phyloP scores from a whole-genome alignment of 2,797 vertebrate species.

The Neomorphus geoffroyi region DNA sequence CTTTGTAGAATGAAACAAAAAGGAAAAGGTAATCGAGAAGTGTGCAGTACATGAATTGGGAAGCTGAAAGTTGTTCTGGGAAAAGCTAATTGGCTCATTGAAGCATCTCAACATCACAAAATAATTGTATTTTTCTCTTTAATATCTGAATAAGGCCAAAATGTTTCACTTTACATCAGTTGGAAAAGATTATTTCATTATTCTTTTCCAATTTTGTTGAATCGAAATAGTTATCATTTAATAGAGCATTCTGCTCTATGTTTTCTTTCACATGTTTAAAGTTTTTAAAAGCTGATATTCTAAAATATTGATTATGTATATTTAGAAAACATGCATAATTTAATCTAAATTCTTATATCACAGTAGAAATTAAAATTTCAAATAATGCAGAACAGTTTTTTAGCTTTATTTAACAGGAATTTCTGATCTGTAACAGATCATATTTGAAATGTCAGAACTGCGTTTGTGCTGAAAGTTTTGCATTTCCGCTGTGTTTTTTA shows the following conservation, averaged over 20 bases:
- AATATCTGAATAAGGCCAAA: not conserved
- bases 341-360: not conserved
- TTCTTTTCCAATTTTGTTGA: not conserved
- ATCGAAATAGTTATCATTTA: not conserved
- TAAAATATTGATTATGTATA: not conserved
- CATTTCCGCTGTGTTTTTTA: not conserved
- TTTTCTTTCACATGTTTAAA: not conserved
- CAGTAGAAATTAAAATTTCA: not conserved
- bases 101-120: not conserved
- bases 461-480: not conserved
- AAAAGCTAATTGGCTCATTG: not conserved
- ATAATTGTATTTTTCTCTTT: not conserved
- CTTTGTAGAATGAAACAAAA: not conserved
- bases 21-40: not conserved
- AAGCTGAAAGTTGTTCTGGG: not conserved
- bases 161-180: not conserved
- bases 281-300: not conserved
- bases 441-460: not conserved
- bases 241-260: not conserved
- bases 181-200: not conserved
- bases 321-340: not conserved
- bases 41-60: not conserved
- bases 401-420: not conserved
- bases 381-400: not conserved
- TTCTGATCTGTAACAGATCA: not conserved